These are phyloP conservation scores for Phrynocephalus versicolor DNA, from an alignment of 2,113 vertebrate species.

Conservation along the genomic window DNA sequence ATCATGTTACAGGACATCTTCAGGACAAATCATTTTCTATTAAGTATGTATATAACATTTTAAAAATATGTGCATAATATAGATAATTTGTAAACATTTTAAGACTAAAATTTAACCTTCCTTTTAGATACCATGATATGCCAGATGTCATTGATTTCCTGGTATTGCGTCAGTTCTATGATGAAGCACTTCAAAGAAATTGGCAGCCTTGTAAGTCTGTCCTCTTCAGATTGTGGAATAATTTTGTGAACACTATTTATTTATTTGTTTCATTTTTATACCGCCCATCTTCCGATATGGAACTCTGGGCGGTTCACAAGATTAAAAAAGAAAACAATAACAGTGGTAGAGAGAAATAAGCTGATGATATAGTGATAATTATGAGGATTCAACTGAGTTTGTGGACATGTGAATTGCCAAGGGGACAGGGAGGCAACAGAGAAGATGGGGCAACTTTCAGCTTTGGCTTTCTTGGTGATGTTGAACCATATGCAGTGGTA, in stretches of 20 bases:
- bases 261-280: too few relatives aligned
- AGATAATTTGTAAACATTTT: background rate
- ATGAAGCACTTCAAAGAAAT: constrained; percentile 88
- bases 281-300: too few relatives aligned
- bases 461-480: too few relatives aligned
- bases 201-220: constrained; percentile 89
- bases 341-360: background rate
- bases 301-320: too few relatives aligned
- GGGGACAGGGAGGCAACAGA: too few relatives aligned
- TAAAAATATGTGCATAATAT: background rate
- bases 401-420: too few relatives aligned
- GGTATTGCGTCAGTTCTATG: constrained; percentile 92
- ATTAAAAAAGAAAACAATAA: too few relatives aligned
- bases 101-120: constrained; percentile 20
- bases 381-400: too few relatives aligned
- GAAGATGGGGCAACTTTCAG: too few relatives aligned
- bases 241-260: background rate
- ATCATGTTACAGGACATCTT: constrained; percentile 88
- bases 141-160: constrained; percentile 98
- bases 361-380: too few relatives aligned
- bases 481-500: background rate
- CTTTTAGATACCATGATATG: constrained; percentile 95
- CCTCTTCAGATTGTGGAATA: background rate
- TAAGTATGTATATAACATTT: constrained; percentile 77
- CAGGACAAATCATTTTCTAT: constrained; percentile 92